phyloP scores from a whole-genome alignment of 2,888 invertebrate genomes.

The Nomada fabriciana region DNA sequence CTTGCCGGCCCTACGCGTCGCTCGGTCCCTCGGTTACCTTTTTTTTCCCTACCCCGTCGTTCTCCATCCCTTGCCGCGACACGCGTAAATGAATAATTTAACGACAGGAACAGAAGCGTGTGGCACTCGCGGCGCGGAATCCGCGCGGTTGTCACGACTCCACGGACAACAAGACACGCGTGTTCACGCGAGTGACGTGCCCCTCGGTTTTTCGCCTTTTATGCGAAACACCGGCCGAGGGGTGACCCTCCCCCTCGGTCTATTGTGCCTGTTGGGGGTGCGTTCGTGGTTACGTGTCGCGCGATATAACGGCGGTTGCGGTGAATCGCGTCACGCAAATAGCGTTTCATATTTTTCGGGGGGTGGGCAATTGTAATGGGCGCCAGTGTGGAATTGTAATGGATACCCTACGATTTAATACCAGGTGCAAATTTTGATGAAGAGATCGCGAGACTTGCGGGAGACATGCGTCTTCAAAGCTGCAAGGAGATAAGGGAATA shows the following conservation, averaged over 20 bases:
- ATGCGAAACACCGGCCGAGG: slow-evolving; percentile 58
- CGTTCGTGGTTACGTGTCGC: slow-evolving; percentile 21
- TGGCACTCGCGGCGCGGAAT: slow-evolving; percentile 56
- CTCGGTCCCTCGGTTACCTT: slow-evolving; percentile 1
- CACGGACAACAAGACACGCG: slow-evolving; percentile 60
- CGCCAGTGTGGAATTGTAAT: too few species aligned
- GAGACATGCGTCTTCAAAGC: too few species aligned
- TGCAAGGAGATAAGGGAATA: too few species aligned
- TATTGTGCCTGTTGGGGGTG: slow-evolving; percentile 46
- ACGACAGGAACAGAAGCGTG: slow-evolving; percentile 63
- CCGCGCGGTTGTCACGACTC: slow-evolving; percentile 55
- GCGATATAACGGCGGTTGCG: slow-evolving; percentile 13
- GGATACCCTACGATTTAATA: too few species aligned
- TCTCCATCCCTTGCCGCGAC: slow-evolving; percentile 44
- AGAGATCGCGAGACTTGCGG: too few species aligned
- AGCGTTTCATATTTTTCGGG: too few species aligned
- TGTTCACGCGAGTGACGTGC: slow-evolving; percentile 75
- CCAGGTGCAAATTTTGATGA: too few species aligned
- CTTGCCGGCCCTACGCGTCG: background rate
- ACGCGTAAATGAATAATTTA: slow-evolving; percentile 72
- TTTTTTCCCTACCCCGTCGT: slow-evolving; percentile 24
- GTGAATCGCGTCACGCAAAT: too few species aligned
- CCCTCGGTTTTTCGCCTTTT: slow-evolving; percentile 72
- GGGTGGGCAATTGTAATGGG: too few species aligned
- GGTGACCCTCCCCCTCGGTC: slow-evolving; percentile 24